Base-by-base conservation (phyloP, 2,797 vertebrate genomes). In the Simalia tracyae region DNA sequence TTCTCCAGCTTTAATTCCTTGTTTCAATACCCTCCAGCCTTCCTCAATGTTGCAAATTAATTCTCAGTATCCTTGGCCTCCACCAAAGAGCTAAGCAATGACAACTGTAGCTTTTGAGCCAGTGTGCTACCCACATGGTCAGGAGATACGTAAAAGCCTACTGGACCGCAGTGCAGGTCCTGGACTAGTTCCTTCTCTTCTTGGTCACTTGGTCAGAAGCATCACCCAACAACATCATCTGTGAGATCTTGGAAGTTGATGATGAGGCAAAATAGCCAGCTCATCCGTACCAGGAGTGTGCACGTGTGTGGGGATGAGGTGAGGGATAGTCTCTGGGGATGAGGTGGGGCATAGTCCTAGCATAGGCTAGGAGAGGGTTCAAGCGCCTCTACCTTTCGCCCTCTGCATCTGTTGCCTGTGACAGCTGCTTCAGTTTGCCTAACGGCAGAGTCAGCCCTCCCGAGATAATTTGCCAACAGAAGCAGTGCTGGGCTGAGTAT, bases 111-210 rank as follows among this genome's bases (percentile, higher is more conserved):
- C 64, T 89, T 60, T 88, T 2, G 0, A 64, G 92, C 50, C 84
- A 50, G 63, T 66, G 28, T 0, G 1, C 84, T 0, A 3, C 26
- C 28, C 57, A 6, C 0, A 50, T 26, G 76, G 19, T 2, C 81
- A 84, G 22, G 24, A 81, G 64, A 28, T 28, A 81, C 22, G 7
- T 46, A 81, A 46, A 46, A 5, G 9, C 46, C 11, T 84, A 54
- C 5, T 50, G 3, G 24, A 6, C 24, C 8, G 36, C 14, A 46
- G 1, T 28, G 42, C 12, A 26, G 7, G 12, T 12, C 86, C 60
- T 63, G 86, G 24, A 15, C 1, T 36, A 11, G 15, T 19, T 10
- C 36, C 12, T 24, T 24, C 46, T 28, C 31, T 5, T 24, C 10
- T 9, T 46, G 56, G 12, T 19, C 89, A 50, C 63, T 28, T 64